Evolutionary conservation across 2,113 vertebrate species (phyloP), one percentile per base, ranked within the genome.

Genomic region (Noturus placidus): DNA sequence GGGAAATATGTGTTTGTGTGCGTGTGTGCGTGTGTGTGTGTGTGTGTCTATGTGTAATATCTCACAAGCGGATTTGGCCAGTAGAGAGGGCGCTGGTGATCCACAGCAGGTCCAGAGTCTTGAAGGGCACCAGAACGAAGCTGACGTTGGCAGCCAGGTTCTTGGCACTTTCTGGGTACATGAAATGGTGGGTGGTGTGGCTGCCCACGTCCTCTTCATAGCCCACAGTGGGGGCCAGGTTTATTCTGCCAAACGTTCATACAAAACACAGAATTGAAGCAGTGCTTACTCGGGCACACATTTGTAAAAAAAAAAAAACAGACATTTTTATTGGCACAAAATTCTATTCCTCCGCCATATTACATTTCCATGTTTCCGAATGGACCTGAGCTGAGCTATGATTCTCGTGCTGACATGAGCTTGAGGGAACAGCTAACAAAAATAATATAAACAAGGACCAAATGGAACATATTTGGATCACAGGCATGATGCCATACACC

Each of bases 141-240:
- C 97, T 99, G 94, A 99, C 96, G 0, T 99, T 99, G 93, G 97
- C 93, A 0, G 97, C 97, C 90, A 99, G 95, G 92, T 99, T 99
- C 94, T 97, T 99, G 95, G 98, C 98, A 93, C 98, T 99, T 95
- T 99, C 98, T 0, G 98, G 98, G 93, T 99, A 99, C 98, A 99
- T 99, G 95, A 99, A 99, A 93, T 99, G 98, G 90, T 99, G 98
- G 0, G 97, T 99, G 87, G 98, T 99, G 83, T 92, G 96, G 91
- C 97, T 91, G 17, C 98, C 98, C 9, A 97, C 98, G 0, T 99
- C 98, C 0, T 95, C 95, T 90, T 99, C 98, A 54, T 97, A 99
- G 90, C 98, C 98, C 91, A 98, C 95, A 0, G 98, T 99, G 52
- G 98, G 98, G 0, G 98, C 98, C 94, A 99, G 96, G 93, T 99